These are phyloP conservation scores for Ursus arctos DNA, from an alignment of 2,113 vertebrate species.

Conservation along the genomic window DNA sequence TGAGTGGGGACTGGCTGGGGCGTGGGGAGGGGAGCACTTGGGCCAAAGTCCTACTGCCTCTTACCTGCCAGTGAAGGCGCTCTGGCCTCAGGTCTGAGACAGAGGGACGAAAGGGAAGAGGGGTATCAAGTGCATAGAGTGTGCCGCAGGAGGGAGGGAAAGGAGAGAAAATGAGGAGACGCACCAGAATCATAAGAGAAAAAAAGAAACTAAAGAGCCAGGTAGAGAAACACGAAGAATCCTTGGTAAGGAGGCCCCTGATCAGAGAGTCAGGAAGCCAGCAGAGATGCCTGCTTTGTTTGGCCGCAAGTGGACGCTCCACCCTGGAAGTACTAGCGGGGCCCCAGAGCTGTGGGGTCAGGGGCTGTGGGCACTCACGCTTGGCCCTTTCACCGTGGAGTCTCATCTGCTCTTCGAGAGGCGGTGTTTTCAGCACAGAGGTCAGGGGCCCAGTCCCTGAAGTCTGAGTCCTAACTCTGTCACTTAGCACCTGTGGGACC, in stretches of 20 bases:
- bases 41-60: neutral
- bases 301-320: neutral
- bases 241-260: neutral
- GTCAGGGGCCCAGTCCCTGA: neutral
- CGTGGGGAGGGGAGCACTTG: neutral
- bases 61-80: neutral
- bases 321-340: neutral
- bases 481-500: neutral
- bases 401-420: neutral
- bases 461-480: neutral
- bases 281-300: neutral
- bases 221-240: neutral
- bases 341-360: neutral
- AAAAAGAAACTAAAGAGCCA: neutral
- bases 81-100: neutral
- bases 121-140: neutral
- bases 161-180: neutral
- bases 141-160: neutral
- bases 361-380: neutral
- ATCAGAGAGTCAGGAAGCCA: neutral
- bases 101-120: neutral
- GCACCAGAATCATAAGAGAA: neutral
- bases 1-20: conserved; percentile 76
- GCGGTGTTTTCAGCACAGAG: neutral
- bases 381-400: neutral